Conservation (phyloP, 1,140 invertebrate genomes). For the Zaprionus ghesquierei region DNA sequence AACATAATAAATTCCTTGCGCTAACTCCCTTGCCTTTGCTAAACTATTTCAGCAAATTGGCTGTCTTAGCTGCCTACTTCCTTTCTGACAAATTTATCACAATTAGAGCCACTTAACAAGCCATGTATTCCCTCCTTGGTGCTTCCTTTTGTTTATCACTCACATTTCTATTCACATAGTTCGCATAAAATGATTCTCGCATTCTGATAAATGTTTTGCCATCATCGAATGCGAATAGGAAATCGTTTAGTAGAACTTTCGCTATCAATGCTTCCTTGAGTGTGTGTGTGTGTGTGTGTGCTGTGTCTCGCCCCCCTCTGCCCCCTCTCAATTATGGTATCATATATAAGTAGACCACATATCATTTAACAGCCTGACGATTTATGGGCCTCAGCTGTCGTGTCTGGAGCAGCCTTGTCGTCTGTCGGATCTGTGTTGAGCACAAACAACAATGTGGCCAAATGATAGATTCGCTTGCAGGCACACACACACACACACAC, state of each 20-base stretch:
- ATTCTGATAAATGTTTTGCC: background rate
- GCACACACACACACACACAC: background rate
- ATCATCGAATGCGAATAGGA: background rate
- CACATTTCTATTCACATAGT: background rate
- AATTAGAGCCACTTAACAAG: background rate
- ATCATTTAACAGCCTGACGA: constrained; percentile 1
- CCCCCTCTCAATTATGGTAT: background rate
- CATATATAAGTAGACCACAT: constrained; percentile 1
- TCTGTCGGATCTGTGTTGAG: background rate
- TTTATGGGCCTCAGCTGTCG: background rate
- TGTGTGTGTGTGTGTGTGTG: too few relatives aligned
- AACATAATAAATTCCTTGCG: too few relatives aligned
- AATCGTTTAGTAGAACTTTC: background rate
- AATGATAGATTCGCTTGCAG: background rate
- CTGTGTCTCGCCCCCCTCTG: background rate
- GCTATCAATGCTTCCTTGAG: background rate
- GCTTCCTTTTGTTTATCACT: background rate
- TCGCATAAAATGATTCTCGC: background rate
- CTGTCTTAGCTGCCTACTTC: background rate
- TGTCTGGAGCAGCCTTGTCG: background rate
- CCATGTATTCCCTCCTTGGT: background rate
- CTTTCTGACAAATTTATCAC: background rate
- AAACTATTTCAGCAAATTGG: too few relatives aligned
- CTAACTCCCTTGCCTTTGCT: too few relatives aligned
- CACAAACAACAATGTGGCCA: background rate